Evolutionary conservation across 1,140 invertebrate genomes (phyloP).

Genomic region (Bombyx mori): ASM3026992v2 NC_085120.1:10726001-10726500

Average conservation of each 20-base stretch:
- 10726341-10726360: constrained; percentile 59
- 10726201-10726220: constrained; percentile 45
- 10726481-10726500: constrained; percentile 56
- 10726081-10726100: constrained; percentile 51
- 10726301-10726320: constrained; percentile 33
- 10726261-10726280: constrained; percentile 44
- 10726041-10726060: constrained; percentile 54
- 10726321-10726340: constrained; percentile 60
- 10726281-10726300: constrained; percentile 42
- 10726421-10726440: constrained; percentile 49
- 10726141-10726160: constrained; percentile 54
- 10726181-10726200: constrained; percentile 49
- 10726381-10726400: constrained; percentile 52
- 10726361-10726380: constrained; percentile 67
- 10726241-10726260: constrained; percentile 51
- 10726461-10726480: constrained; percentile 53
- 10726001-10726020: constrained; percentile 50
- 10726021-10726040: constrained; percentile 44
- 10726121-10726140: constrained; percentile 53
- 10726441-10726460: constrained; percentile 46
- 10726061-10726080: constrained; percentile 59
- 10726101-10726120: constrained; percentile 53
- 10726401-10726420: constrained; percentile 56
- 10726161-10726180: constrained; percentile 60
- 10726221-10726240: constrained; percentile 45